phyloP scores from a whole-genome alignment of 2,113 vertebrate species.

The Larimichthys crocea region DNA sequence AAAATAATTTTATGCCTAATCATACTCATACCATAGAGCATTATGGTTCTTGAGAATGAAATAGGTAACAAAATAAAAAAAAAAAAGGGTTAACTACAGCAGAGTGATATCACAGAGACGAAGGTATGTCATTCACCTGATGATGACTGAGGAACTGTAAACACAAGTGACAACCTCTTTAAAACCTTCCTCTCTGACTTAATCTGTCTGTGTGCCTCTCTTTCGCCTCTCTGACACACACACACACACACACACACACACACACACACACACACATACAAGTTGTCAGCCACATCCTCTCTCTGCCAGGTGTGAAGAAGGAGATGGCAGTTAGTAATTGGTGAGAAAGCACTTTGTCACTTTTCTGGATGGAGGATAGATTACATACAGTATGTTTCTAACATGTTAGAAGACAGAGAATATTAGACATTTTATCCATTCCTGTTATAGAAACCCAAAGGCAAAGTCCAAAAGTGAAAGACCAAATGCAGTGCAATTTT shows the following conservation, averaged over 20 bases:
- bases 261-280: conserved; percentile 32
- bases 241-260: conserved; percentile 26
- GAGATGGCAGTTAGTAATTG: conserved; percentile 80
- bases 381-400: conserved; percentile 68
- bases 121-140: conserved; percentile 48
- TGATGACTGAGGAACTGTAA: conserved; percentile 57
- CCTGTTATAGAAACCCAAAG: conserved; percentile 40
- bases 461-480: conserved; percentile 21
- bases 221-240: conserved; percentile 29
- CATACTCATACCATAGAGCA: neutral
- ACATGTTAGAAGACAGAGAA: conserved; percentile 56
- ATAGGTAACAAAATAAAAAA: neutral
- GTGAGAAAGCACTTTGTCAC: conserved; percentile 82
- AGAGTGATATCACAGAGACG: conserved; percentile 35
- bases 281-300: conserved; percentile 56
- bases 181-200: conserved; percentile 50
- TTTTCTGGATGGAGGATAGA: conserved; percentile 69
- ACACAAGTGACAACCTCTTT: conserved; percentile 65
- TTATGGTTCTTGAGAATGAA: neutral
- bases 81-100: neutral
- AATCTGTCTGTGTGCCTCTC: conserved; percentile 41
- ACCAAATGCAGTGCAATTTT: neutral
- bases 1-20: neutral
- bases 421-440: conserved; percentile 38
- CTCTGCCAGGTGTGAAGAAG: conserved; percentile 81